Evolutionary conservation across 2,113 vertebrate species (phyloP).

Genomic region (Laticauda colubrina): DNA sequence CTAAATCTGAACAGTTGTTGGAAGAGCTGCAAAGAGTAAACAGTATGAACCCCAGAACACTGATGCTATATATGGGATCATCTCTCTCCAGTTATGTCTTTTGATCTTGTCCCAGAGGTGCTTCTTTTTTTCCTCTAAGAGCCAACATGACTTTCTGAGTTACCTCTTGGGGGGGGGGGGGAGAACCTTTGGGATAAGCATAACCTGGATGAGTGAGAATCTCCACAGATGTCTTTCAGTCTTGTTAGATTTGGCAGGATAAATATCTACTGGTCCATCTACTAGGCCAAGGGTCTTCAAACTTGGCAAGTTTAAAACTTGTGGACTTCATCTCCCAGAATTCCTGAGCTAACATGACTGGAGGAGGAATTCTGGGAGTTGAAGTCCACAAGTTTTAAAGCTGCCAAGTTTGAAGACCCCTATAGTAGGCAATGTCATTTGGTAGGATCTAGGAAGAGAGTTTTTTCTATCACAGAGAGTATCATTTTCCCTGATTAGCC

Average conservation of each 20-base stretch:
- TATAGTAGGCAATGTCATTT: not conserved
- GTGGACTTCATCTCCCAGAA: too few relatives aligned
- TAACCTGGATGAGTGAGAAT: too few relatives aligned
- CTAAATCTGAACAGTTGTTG: constrained; percentile 12
- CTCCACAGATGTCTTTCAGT: not conserved
- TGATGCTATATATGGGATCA: not conserved
- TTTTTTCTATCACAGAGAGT: not conserved
- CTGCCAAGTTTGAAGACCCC: too few relatives aligned
- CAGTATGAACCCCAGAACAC: constrained; percentile 37
- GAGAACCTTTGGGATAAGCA: too few relatives aligned
- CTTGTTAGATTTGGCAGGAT: not conserved
- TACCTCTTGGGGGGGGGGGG: too few relatives aligned
- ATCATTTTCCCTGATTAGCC: not conserved
- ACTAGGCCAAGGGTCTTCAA: too few relatives aligned
- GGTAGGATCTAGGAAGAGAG: not conserved
- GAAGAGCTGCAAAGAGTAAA: constrained; percentile 3
- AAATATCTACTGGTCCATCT: not conserved
- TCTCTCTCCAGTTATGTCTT: not conserved
- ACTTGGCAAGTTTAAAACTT: too few relatives aligned
- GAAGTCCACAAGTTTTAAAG: too few relatives aligned
- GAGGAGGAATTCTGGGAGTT: too few relatives aligned
- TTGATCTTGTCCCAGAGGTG: not conserved
- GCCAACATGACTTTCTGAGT: too few relatives aligned
- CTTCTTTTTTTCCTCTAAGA: too few relatives aligned
- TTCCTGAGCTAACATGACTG: too few relatives aligned